Evolutionary conservation across 2,113 vertebrate genomes (phyloP), one percentile per base, ranked within the genome.

Genomic region (Campylomormyrus tamandua): DNA sequence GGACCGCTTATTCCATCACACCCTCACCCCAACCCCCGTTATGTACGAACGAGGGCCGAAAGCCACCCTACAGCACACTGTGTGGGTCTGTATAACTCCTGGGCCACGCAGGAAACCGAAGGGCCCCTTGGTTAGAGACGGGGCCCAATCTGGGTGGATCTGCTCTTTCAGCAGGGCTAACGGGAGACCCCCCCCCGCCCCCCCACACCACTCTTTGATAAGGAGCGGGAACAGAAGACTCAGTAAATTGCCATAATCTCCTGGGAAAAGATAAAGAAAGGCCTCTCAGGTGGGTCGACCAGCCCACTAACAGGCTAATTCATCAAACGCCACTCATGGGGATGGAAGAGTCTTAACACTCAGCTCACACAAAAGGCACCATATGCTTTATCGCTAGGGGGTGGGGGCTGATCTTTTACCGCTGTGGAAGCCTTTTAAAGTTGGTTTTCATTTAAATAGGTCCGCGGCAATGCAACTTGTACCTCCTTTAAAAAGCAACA

Each of bases 201-300:
- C 70, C 15, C 70, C 66, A 5, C 53, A 45, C 74, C 31, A 88
- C 77, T 89, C 74, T 62, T 17, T 83, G 62, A 91, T 90, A 90
- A 90, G 53, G 5, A 46, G 42, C 6, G 66, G 56, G 84, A 88
- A 83, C 31, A 89, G 87, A 89, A 87, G 83, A 85, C 88, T 90
- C 74, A 87, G 31, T 89, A 83, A 89, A 91, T 31, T 89, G 74
- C 48, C 52, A 86, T 87, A 45, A 46, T 88, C 48, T 85, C 86
- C 42, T 45, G 62, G 56, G 89, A 56, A 87, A 83, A 91, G 92
- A 93, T 91, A 92, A 93, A 91, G 58, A 46, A 27, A 89, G 62
- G 35, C 90, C 49, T 89, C 90, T 90, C 90, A 92, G 87, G 42
- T 24, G 56, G 11, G 58, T 39, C 19, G 52, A 89, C 77, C 56